A percentile compares a stretch with the other conserved stretches of the same genome.
Conservation (phyloP, 2,113 vertebrate genomes). For the Bothrops jararaca region DNA sequence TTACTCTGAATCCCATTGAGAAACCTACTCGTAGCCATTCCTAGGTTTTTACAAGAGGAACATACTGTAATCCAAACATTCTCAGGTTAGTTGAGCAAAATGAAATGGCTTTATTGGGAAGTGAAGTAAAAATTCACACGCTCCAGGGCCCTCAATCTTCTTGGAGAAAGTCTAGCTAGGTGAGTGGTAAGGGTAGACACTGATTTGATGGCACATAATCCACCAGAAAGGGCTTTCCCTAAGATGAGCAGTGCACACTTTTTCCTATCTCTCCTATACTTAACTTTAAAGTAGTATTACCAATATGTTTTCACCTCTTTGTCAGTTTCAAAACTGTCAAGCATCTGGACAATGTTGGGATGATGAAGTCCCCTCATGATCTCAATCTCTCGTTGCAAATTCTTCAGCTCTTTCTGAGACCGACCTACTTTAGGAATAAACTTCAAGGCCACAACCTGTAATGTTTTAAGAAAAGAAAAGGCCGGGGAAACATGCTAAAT, state of each 20-base stretch:
- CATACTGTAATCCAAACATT: not conserved
- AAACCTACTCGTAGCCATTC: not conserved
- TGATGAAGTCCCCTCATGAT: conserved; percentile 89
- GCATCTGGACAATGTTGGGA: conserved; percentile 91
- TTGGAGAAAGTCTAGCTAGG: not conserved
- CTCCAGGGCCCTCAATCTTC: not conserved
- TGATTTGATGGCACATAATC: not conserved
- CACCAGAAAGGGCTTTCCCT: not conserved
- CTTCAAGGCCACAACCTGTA: conserved; percentile 91
- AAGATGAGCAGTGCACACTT: not conserved
- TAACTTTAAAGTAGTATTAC: not conserved
- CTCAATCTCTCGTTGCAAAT: conserved; percentile 87
- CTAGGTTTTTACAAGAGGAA: not conserved
- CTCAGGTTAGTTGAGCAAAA: not conserved
- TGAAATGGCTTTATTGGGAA: not conserved
- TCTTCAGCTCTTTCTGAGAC: conserved; percentile 88
- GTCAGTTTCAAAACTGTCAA: conserved; percentile 93
- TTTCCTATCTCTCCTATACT: not conserved
- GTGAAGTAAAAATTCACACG: not conserved
- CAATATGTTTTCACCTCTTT: conserved; percentile 75
- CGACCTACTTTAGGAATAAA: conserved; percentile 92
- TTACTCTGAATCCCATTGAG: not conserved
- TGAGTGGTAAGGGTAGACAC: not conserved
- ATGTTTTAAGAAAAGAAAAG: not conserved
- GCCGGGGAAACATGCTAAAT: not conserved